Percentiles rank a stretch among this genome's conserved stretches.
phyloP scores from a whole-genome alignment of 2,888 invertebrate species.

The Pegoplata infirma region DNA sequence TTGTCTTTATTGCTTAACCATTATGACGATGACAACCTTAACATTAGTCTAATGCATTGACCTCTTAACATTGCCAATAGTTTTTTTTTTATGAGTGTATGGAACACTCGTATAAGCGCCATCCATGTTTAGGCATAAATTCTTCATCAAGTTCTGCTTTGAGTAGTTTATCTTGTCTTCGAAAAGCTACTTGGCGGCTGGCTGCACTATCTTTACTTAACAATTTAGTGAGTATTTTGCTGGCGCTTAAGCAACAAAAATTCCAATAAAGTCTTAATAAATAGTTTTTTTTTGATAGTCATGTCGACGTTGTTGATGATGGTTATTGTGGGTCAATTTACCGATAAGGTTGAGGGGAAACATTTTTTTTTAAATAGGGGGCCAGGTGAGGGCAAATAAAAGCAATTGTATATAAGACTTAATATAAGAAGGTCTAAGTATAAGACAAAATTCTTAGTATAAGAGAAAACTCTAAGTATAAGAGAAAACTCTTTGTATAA shows the following conservation, averaged over 20 bases:
- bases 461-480: too few relatives aligned
- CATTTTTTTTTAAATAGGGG: neutral
- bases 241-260: slow-evolving; percentile 39
- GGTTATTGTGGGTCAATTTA: slow-evolving; percentile 61
- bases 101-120: slow-evolving; percentile 35
- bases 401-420: too few relatives aligned
- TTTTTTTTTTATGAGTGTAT: neutral
- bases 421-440: too few relatives aligned
- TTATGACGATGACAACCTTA: slow-evolving; percentile 53
- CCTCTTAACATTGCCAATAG: slow-evolving; percentile 48
- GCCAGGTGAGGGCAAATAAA: too few relatives aligned
- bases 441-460: too few relatives aligned
- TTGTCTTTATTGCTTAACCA: neutral
- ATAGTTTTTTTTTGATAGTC: slow-evolving; percentile 39
- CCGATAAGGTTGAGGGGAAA: slow-evolving; percentile 42
- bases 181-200: slow-evolving; percentile 38
- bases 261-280: slow-evolving; percentile 54
- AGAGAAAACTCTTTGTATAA: too few relatives aligned
- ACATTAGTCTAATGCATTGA: slow-evolving; percentile 53
- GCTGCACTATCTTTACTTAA: neutral
- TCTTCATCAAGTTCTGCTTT: slow-evolving; percentile 48
- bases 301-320: too few relatives aligned
- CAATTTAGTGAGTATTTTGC: slow-evolving; percentile 8
- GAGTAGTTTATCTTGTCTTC: slow-evolving; percentile 46
- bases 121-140: slow-evolving; percentile 58